Percentiles rank a stretch among this genome's conserved stretches.
Conservation (phyloP, 2,797 vertebrate species). For the Darevskia nairensis region DNA sequence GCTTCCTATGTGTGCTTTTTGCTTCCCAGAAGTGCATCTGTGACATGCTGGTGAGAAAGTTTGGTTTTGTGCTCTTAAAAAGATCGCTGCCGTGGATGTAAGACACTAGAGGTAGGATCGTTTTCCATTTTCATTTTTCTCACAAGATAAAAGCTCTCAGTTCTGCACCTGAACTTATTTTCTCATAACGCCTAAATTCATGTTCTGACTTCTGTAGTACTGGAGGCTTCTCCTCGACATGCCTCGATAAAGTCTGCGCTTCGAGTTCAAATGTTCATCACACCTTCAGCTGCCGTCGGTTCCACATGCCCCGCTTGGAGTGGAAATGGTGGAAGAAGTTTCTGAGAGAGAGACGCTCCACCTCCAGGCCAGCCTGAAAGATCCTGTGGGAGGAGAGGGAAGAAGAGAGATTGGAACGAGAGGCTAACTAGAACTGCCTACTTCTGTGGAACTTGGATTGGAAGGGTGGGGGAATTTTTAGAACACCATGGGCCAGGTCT, state of each 20-base stretch:
- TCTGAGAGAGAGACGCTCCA: slow-evolving; percentile 91
- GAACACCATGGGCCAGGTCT: no score
- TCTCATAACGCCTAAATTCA: background rate
- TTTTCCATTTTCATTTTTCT: background rate
- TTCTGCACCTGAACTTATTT: background rate
- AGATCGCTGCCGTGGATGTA: background rate
- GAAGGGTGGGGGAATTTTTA: no score
- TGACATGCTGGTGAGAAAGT: background rate
- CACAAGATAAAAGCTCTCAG: background rate
- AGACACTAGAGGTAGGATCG: background rate
- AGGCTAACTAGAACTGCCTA: background rate
- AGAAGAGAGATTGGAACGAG: slow-evolving; percentile 17
- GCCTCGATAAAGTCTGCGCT: slow-evolving; percentile 35
- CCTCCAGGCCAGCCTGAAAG: slow-evolving; percentile 90
- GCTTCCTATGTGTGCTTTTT: background rate
- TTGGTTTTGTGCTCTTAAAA: background rate
- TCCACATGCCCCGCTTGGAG: slow-evolving; percentile 98
- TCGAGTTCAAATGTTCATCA: background rate
- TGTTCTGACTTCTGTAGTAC: slow-evolving; percentile 29
- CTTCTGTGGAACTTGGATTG: background rate
- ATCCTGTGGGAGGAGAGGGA: slow-evolving; percentile 79
- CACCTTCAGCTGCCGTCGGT: slow-evolving; percentile 77
- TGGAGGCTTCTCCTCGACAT: background rate
- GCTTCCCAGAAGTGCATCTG: background rate
- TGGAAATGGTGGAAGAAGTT: slow-evolving; percentile 95